Evolutionary conservation across 2,888 invertebrate species (phyloP).

Genomic region (Iselma pallidipennis): DNA sequence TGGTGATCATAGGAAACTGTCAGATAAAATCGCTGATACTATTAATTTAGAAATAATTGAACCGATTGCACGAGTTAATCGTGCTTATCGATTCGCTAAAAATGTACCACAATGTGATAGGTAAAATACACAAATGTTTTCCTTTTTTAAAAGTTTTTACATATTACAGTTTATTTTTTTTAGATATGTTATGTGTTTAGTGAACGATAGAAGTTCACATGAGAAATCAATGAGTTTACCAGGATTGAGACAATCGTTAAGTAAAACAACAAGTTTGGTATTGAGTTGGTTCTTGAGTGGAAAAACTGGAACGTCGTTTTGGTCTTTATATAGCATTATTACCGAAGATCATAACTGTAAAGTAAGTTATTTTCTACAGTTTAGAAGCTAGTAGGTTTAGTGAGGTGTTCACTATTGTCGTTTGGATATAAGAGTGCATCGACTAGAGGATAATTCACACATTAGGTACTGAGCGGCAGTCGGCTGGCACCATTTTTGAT

Average conservation of each 20-base stretch:
- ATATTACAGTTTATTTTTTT: constrained; percentile 20
- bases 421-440: too few relatives aligned
- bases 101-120: constrained; percentile 74
- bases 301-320: constrained; percentile 74
- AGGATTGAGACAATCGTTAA: constrained; percentile 72
- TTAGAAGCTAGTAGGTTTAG: too few relatives aligned
- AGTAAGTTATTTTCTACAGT: constrained; percentile 55
- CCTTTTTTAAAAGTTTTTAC: not conserved
- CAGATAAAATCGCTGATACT: constrained; percentile 76
- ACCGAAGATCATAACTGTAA: constrained; percentile 73
- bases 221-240: constrained; percentile 60
- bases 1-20: constrained; percentile 71
- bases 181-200: constrained; percentile 74
- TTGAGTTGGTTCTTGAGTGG: constrained; percentile 79
- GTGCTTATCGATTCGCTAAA: constrained; percentile 76
- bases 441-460: too few relatives aligned
- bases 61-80: constrained; percentile 78
- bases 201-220: constrained; percentile 68
- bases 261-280: constrained; percentile 73
- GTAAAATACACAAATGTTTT: constrained; percentile 27
- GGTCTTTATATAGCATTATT: constrained; percentile 77
- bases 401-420: too few relatives aligned
- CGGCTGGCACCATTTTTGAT: too few relatives aligned
- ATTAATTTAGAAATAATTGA: constrained; percentile 83
- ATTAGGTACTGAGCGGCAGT: too few relatives aligned